A percentile compares a stretch with the other conserved stretches of the same genome.
Conservation (phyloP, 2,888 invertebrate species). For the Andrena haemorrhoa region DNA sequence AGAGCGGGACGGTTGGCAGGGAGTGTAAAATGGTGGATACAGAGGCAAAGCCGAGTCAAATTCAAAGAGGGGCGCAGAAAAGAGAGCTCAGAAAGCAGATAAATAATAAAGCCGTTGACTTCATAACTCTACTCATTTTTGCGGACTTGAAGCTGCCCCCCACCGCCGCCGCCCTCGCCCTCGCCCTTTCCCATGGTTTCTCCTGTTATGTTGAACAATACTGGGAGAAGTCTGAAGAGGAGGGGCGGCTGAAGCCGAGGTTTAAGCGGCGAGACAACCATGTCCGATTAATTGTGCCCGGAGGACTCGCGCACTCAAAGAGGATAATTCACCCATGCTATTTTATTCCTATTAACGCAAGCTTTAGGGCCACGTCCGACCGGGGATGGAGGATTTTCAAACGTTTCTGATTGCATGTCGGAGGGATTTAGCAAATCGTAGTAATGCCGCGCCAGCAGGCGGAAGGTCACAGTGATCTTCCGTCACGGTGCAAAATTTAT, state of each 20-base stretch:
- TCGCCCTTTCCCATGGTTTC: constrained; percentile 2
- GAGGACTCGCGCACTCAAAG: constrained; percentile 73
- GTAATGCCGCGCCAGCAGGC: constrained; percentile 12
- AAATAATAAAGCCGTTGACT: constrained; percentile 65
- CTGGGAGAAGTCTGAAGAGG: constrained; percentile 54
- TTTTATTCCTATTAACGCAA: constrained; percentile 71
- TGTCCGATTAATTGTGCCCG: constrained; percentile 77
- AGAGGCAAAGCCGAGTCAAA: constrained; percentile 16
- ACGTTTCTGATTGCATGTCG: constrained; percentile 38
- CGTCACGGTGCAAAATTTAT: constrained; percentile 9
- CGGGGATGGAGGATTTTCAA: constrained; percentile 23
- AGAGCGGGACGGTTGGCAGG: background rate
- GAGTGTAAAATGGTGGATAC: background rate
- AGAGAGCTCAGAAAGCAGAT: constrained; percentile 49
- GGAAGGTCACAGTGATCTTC: constrained; percentile 28
- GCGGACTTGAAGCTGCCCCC: constrained; percentile 29
- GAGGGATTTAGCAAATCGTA: constrained; percentile 35
- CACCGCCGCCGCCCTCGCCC: background rate
- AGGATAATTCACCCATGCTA: constrained; percentile 73
- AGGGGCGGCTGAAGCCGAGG: constrained; percentile 34
- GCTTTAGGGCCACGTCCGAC: constrained; percentile 36
- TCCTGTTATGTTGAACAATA: constrained; percentile 66
- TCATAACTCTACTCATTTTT: constrained; percentile 56
- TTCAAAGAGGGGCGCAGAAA: constrained; percentile 32
- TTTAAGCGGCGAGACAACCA: constrained; percentile 61